Evolutionary conservation across 2,888 invertebrate species (phyloP).

Genomic region (Mesopsocus fuscifrons): DNA sequence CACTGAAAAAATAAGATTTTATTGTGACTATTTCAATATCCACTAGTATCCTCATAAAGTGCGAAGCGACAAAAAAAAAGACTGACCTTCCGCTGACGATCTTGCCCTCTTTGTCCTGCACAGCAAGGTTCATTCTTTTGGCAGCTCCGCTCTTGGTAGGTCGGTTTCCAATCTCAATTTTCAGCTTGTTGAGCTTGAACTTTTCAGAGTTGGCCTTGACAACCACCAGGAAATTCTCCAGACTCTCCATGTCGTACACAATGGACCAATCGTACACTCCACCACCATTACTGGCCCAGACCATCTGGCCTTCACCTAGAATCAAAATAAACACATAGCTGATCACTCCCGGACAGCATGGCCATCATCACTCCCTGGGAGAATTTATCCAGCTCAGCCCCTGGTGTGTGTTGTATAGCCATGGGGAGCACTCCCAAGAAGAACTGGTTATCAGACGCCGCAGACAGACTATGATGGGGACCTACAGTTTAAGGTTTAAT

Average conservation of each 20-base stretch:
- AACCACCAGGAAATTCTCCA: conserved; percentile 44
- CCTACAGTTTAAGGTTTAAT: too few relatives aligned
- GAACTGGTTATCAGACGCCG: too few relatives aligned
- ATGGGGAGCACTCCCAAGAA: too few relatives aligned
- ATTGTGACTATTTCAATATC: not conserved
- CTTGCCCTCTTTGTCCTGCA: conserved; percentile 43
- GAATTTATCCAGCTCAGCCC: too few relatives aligned
- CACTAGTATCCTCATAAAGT: too few relatives aligned
- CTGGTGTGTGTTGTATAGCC: too few relatives aligned
- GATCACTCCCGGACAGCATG: too few relatives aligned
- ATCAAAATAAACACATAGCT: conserved; percentile 12
- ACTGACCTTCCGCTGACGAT: conserved; percentile 46
- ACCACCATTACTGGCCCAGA: conserved; percentile 17
- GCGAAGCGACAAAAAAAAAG: too few relatives aligned
- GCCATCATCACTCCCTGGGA: too few relatives aligned
- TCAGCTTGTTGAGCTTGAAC: conserved; percentile 41
- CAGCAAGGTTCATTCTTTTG: conserved; percentile 42
- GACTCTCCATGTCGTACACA: conserved; percentile 29
- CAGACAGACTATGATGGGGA: too few relatives aligned
- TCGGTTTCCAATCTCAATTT: conserved; percentile 41
- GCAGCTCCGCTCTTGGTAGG: conserved; percentile 30
- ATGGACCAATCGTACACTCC: conserved; percentile 28
- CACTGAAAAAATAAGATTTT: conserved; percentile 25
- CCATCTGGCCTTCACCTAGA: conserved; percentile 15
- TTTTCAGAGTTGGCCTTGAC: conserved; percentile 40